Evolutionary conservation across 2,888 invertebrate genomes (phyloP).

Genomic region (Morpho achilles): DNA sequence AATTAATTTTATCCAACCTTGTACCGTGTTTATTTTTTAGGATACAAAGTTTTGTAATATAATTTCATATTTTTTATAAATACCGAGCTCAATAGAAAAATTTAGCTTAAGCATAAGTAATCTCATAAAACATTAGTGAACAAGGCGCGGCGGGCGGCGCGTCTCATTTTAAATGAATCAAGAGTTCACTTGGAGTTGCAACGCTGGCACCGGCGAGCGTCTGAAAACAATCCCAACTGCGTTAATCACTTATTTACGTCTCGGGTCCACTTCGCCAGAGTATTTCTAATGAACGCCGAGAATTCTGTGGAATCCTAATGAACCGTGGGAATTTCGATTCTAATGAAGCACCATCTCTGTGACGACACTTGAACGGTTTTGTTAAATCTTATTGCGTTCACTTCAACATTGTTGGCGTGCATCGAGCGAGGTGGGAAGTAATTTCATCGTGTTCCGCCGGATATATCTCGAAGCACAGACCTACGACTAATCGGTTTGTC

Average conservation of each 20-base stretch:
- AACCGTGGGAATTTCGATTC: slow-evolving; percentile 74
- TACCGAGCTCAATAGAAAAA: slow-evolving; percentile 28
- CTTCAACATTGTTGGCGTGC: slow-evolving; percentile 54
- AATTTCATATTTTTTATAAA: no score
- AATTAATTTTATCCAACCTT: no score
- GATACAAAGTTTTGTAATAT: no score
- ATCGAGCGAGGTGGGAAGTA: slow-evolving; percentile 60
- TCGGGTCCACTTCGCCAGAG: slow-evolving; percentile 61
- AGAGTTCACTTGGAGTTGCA: slow-evolving; percentile 59
- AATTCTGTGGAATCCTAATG: slow-evolving; percentile 71
- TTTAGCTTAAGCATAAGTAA: slow-evolving; percentile 38
- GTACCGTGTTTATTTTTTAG: no score
- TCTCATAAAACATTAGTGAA: slow-evolving; percentile 52
- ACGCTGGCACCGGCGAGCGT: slow-evolving; percentile 40
- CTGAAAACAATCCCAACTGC: slow-evolving; percentile 76
- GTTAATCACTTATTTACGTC: slow-evolving; percentile 78
- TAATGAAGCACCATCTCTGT: slow-evolving; percentile 56
- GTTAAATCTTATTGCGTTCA: slow-evolving; percentile 55
- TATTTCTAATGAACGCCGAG: slow-evolving; percentile 73
- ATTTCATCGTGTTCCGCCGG: slow-evolving; percentile 67
- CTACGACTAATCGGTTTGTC: slow-evolving; percentile 72
- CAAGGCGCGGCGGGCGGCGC: slow-evolving; percentile 28
- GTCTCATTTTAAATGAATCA: slow-evolving; percentile 72
- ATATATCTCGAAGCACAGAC: slow-evolving; percentile 63
- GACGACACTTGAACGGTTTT: slow-evolving; percentile 33